A percentile compares a stretch with the other conserved stretches of the same genome.
phyloP scores from a whole-genome alignment of 1,140 invertebrate genomes.

The Drosophila tsacasi region DNA sequence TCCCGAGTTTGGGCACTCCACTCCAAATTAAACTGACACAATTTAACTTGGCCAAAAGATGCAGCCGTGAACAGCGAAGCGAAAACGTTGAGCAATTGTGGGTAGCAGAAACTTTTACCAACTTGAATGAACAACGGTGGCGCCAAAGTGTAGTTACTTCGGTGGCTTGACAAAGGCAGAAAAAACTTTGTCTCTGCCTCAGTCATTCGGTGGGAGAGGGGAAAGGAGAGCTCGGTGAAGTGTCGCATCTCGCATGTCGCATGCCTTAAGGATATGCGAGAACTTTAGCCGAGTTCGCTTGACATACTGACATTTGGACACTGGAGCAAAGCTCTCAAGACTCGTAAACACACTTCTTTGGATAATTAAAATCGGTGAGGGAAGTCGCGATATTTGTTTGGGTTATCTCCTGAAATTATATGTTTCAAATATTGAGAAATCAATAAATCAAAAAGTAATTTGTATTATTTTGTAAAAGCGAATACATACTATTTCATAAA shows the following conservation, averaged over 20 bases:
- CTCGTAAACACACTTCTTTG: background rate
- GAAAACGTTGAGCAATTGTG: constrained; percentile 29
- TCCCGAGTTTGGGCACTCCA: background rate
- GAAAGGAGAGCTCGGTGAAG: background rate
- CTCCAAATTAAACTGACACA: constrained; percentile 44
- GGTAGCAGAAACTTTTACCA: constrained; percentile 40
- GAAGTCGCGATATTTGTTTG: background rate
- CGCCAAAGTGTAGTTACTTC: constrained; percentile 39
- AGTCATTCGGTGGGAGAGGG: background rate
- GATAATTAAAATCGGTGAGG: background rate
- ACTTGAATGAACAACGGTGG: constrained; percentile 25
- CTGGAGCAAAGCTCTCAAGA: background rate
- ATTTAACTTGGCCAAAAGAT: constrained; percentile 51
- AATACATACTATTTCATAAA: no score
- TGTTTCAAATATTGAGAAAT: background rate
- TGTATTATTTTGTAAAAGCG: no score
- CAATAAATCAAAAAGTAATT: background rate
- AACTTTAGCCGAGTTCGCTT: constrained; percentile 31
- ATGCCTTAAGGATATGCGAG: constrained; percentile 57
- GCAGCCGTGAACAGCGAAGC: constrained; percentile 34
- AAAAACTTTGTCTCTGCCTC: constrained; percentile 18
- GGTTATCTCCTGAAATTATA: no score
- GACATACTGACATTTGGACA: constrained; percentile 41
- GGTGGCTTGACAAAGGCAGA: constrained; percentile 32
- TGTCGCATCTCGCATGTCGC: constrained; percentile 39